Conservation (phyloP, 2,797 vertebrate species). For the Tadarida brasiliensis region DNA sequence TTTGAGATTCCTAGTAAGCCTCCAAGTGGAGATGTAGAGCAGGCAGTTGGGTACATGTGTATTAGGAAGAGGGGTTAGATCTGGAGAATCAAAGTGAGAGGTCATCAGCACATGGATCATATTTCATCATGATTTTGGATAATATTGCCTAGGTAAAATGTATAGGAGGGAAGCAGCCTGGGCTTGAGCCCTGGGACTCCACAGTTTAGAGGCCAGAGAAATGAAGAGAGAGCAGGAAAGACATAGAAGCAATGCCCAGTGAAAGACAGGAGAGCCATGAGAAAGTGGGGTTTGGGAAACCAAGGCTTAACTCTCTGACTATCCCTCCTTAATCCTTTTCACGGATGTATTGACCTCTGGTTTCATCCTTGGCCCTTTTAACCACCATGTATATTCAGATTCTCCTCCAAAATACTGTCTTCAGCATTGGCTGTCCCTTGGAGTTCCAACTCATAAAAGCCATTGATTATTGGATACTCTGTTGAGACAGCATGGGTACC, state of each 20-base stretch:
- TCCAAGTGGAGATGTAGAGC: background rate
- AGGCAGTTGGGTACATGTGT: background rate
- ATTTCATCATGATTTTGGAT: background rate
- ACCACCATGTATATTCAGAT: background rate
- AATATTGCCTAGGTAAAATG: background rate
- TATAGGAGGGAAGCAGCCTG: background rate
- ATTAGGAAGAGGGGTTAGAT: background rate
- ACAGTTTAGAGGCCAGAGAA: conserved; percentile 31
- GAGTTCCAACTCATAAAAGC: conserved; percentile 51
- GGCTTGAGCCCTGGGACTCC: background rate
- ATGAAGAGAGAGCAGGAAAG: conserved; percentile 38
- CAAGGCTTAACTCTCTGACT: conserved; percentile 22
- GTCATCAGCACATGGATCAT: background rate
- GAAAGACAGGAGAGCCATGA: background rate
- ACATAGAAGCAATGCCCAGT: background rate
- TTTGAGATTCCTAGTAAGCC: conserved; percentile 11
- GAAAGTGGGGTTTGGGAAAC: conserved; percentile 13
- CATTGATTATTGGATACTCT: conserved; percentile 12
- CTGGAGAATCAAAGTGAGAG: background rate
- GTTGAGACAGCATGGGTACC: conserved; percentile 3
- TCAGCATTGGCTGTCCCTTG: conserved; percentile 47
- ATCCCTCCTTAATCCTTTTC: conserved; percentile 29
- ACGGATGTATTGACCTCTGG: background rate
- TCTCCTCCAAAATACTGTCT: conserved; percentile 2
- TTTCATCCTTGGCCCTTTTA: conserved; percentile 51